Base-by-base conservation (phyloP, 53 echinoderm and acorn worm genomes). In the Hippasteria phrygiana region DNA sequence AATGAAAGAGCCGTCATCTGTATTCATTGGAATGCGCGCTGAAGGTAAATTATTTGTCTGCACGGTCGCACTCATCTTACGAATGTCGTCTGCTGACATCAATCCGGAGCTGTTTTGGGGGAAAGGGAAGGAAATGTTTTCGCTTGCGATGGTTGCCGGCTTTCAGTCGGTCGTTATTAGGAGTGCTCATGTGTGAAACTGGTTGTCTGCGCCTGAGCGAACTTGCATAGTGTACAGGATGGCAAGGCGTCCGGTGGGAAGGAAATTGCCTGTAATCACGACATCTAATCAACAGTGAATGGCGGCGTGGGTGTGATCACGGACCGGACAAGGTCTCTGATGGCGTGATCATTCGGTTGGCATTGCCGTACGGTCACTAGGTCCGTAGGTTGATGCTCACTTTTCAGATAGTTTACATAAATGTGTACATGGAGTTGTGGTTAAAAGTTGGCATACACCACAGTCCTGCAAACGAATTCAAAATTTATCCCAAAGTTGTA, bases 1-100 rank as follows among this genome's bases (percentile, higher is more conserved):
- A 66, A 66, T 66, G 62, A 62, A 66, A 66, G 34, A 59, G 5
- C 29, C 24, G 28, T 22, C 62, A 10, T 62, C 62, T 62, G 24
- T 62, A 62, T 62, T 62, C 62, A 62, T 62, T 62, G 62, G 29
- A 62, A 62, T 62, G 29, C 9, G 62, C 62, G 51, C 51, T 17
- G 59, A 7, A 8, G 59, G 59, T 59, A 17, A 18, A 59, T 59
- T 59, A 24, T 51, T 24, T 59, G 59, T n/a, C 59, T 59, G 59
- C 26, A 59, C n/a, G n/a, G n/a, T 7, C n/a, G 26, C 8, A 26
- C 3, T 24, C 3, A 59, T 26, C 26, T 26, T 26, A 45, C 46
- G 11, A 7, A 45, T 45, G 11, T 45, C 0, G 59, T 22, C 59
- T 22, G 59, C 59, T 26, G 26, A 66, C 36, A 29, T 66, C 35